Conservation (phyloP, 2,888 invertebrate genomes). For the Xanthia icteritia region DNA sequence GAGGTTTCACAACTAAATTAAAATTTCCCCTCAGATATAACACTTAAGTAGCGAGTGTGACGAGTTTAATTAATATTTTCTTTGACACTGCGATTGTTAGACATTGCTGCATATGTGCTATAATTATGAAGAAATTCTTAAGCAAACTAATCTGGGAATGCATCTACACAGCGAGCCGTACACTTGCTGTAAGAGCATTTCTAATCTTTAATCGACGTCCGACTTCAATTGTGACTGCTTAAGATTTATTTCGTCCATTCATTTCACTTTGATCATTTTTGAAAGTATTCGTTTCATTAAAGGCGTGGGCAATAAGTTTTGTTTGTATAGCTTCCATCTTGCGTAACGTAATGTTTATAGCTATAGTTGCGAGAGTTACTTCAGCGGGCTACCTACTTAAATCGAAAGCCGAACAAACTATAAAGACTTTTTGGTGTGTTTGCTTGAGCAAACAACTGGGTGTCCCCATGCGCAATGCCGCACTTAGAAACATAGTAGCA, state of each 20-base stretch:
- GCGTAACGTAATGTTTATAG: slow-evolving; percentile 71
- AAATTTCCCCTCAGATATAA: slow-evolving; percentile 69
- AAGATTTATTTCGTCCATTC: slow-evolving; percentile 72
- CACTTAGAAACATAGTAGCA: slow-evolving; percentile 55
- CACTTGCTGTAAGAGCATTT: slow-evolving; percentile 72
- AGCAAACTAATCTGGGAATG: slow-evolving; percentile 70
- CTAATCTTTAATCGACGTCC: slow-evolving; percentile 74
- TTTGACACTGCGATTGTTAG: slow-evolving; percentile 68
- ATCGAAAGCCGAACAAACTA: slow-evolving; percentile 46
- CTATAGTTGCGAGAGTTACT: slow-evolving; percentile 60
- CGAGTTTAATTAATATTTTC: slow-evolving; percentile 69
- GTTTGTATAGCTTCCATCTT: slow-evolving; percentile 68
- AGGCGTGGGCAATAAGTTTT: slow-evolving; percentile 69
- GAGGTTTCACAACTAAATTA: slow-evolving; percentile 64
- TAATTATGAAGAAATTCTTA: slow-evolving; percentile 74
- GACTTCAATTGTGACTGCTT: slow-evolving; percentile 70
- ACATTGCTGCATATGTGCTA: slow-evolving; percentile 64
- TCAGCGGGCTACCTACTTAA: slow-evolving; percentile 54
- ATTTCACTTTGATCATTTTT: slow-evolving; percentile 75
- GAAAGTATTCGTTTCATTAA: slow-evolving; percentile 76
- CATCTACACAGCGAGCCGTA: slow-evolving; percentile 71
- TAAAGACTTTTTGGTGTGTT: slow-evolving; percentile 48
- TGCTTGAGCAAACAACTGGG: slow-evolving; percentile 30
- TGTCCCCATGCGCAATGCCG: slow-evolving; percentile 55
- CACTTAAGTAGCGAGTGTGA: slow-evolving; percentile 67